Conservation (phyloP, 2,797 vertebrate genomes). For the Gastrophryne carolinensis region DNA sequence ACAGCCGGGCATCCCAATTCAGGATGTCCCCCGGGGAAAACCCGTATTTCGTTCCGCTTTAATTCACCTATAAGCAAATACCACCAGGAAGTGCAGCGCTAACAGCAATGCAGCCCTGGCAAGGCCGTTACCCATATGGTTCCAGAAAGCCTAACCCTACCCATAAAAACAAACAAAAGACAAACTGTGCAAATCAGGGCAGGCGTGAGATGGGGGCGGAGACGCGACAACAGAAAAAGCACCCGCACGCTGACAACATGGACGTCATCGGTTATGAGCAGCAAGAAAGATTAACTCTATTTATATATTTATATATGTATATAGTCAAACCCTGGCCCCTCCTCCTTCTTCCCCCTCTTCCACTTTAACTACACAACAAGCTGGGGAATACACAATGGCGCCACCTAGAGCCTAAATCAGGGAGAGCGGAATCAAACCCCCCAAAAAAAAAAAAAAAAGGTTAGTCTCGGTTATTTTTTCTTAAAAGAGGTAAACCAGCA, state of each 20-base stretch:
- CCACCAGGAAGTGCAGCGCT: neutral
- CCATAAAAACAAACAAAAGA: neutral
- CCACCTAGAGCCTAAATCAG: neutral
- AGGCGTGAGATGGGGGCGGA: neutral
- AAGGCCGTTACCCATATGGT: neutral
- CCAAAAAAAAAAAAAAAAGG: too few relatives aligned
- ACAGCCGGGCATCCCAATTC: too few relatives aligned
- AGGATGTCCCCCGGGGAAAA: too few relatives aligned
- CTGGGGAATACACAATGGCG: neutral
- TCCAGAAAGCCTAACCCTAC: neutral
- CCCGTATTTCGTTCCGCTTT: too few relatives aligned
- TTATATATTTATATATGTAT: constrained; percentile 43
- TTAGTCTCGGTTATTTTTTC: constrained; percentile 30
- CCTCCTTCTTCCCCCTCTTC: neutral
- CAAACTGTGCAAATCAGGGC: neutral
- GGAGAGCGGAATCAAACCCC: neutral
- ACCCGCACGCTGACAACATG: constrained; percentile 17
- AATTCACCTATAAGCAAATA: neutral
- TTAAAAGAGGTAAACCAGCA: constrained; percentile 64
- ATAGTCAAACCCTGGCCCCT: constrained; percentile 19
- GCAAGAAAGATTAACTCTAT: constrained; percentile 39
- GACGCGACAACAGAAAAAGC: neutral
- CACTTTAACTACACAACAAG: constrained; percentile 1
- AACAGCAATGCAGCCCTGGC: neutral
- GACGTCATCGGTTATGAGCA: constrained; percentile 34